Evolutionary conservation across 1,140 invertebrate species (phyloP), one percentile per base, ranked within the genome.

Genomic region (Cardiocondyla obscurior): DNA sequence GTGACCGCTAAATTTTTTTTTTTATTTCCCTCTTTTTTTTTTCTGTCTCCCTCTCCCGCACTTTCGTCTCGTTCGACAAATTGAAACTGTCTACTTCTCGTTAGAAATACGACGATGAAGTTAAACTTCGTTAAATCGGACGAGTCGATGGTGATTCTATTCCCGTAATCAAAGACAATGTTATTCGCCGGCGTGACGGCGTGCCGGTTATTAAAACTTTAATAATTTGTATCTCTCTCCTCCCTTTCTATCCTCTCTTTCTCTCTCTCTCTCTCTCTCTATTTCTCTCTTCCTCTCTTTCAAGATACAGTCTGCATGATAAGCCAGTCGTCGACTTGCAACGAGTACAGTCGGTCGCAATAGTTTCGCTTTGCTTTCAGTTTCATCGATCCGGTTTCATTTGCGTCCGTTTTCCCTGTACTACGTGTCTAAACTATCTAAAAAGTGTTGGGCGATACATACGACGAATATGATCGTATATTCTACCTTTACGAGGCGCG

Each of bases 131-230:
- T 39, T 60, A 46, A 85, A 84, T 53, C 64, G 57, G 28, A 57
- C 39, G 44, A 81, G 44, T 55, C 70, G 62, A 84, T 58, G 79
- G 58, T 82, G 81, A 85, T 87, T 86, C 60, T 60, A 74, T 72
- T 73, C 57, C 36, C 64, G 60, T 86, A 83, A 89, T 89, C 70
- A 85, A 89, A 77, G 79, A 85, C 81, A 81, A 82, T 86, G 79
- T 88, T 85, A 65, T 83, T 62, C 65, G 39, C 55, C 33, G 55
- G 85, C 55, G 42, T 76, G 65, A 67, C 73, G 81, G 77, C 74
- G 70, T 83, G 79, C 83, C 81, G 83, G 84, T 90, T 90, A 90
- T 90, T 90, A 90, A 89, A 90, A 90, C 84, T 90, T 90, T 90
- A 88, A 90, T 90, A 88, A 89, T 90, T 90, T 89, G 86, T 90